Conservation (phyloP, 2,888 invertebrate genomes). For the Aphodius granarius region DNA sequence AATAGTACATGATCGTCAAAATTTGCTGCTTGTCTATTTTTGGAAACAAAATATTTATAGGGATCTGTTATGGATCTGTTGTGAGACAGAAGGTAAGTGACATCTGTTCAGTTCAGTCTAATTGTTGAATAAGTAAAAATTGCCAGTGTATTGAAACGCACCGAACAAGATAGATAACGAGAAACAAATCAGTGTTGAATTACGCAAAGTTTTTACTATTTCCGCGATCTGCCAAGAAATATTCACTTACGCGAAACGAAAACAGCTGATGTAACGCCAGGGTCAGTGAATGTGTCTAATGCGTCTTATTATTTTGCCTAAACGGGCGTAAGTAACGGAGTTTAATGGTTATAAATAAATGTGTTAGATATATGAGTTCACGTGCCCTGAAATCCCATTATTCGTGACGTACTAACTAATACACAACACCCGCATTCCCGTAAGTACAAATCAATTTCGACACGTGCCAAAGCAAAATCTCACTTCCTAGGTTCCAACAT, state of each 20-base stretch:
- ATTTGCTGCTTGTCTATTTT: background rate
- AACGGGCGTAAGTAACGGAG: background rate
- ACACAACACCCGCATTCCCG: background rate
- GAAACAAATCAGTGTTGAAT: background rate
- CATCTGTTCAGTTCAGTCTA: background rate
- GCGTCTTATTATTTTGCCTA: slow-evolving; percentile 30
- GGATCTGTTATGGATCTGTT: background rate
- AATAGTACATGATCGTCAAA: background rate
- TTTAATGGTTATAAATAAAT: slow-evolving; percentile 16
- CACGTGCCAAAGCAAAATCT: background rate
- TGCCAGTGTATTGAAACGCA: background rate
- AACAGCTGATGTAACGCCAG: slow-evolving; percentile 2
- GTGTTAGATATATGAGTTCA: slow-evolving; percentile 2
- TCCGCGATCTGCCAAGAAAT: background rate
- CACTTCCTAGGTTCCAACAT: background rate
- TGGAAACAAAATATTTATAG: background rate
- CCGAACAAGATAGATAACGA: background rate
- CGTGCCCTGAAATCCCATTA: slow-evolving; percentile 3
- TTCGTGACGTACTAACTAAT: background rate
- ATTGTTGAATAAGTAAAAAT: background rate
- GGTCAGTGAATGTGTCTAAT: slow-evolving; percentile 32
- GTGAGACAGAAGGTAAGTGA: background rate
- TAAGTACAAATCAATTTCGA: background rate
- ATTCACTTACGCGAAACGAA: background rate
- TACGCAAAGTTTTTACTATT: background rate